A percentile compares a stretch with the other conserved stretches of the same genome.
Conservation (phyloP, 2,888 invertebrate genomes). For the Oligia strigilis region DNA sequence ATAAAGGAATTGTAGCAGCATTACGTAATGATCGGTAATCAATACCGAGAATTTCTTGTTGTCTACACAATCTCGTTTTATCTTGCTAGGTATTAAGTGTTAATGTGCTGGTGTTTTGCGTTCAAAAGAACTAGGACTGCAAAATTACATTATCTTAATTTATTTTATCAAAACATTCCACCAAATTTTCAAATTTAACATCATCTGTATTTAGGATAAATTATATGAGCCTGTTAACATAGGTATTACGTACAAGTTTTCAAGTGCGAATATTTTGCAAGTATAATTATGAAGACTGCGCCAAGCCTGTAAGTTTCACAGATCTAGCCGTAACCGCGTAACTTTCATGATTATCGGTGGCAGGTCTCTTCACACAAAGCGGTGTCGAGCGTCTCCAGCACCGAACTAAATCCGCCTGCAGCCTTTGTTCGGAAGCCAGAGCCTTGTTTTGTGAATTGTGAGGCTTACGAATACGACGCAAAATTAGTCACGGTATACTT, state of each 20-base stretch:
- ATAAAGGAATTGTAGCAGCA: constrained; percentile 5
- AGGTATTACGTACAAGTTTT: not conserved
- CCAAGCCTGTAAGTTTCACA: constrained; percentile 5
- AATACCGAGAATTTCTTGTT: not conserved
- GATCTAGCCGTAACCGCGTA: not conserved
- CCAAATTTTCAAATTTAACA: not conserved
- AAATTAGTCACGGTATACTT: not conserved
- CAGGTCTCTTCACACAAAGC: constrained; percentile 25
- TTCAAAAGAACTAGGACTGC: not conserved
- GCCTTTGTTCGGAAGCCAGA: constrained; percentile 10
- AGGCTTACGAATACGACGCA: too few species aligned
- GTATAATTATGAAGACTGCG: not conserved
- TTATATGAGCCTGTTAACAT: not conserved
- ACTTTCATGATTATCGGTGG: constrained; percentile 28
- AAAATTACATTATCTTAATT: not conserved
- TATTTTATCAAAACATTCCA: not conserved
- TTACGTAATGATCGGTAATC: constrained; percentile 7
- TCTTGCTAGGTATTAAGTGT: not conserved
- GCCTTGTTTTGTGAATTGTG: not conserved
- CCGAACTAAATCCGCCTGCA: not conserved
- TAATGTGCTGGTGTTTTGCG: not conserved
- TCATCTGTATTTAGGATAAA: not conserved
- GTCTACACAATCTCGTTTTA: not conserved
- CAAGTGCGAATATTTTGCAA: not conserved
- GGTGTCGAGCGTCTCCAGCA: not conserved